These are phyloP conservation scores for Chiropotes sagulatus DNA, from an alignment of 2,797 vertebrate genomes.

Conservation along the genomic window DNA sequence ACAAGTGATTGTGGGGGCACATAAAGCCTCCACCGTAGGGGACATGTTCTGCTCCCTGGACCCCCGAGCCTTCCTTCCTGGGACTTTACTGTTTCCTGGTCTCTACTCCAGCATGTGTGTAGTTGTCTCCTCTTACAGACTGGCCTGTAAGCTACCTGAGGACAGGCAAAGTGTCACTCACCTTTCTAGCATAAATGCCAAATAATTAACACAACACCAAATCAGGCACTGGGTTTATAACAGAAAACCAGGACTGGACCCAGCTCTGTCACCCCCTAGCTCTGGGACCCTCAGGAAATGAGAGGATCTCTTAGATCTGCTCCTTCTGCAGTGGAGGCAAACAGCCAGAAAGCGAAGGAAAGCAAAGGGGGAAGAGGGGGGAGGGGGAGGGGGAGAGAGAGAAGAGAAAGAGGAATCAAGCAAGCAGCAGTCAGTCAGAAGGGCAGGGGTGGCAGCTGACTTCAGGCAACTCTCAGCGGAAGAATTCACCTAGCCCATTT, in stretches of 20 bases:
- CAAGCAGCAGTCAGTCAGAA: neutral
- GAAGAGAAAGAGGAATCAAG: neutral
- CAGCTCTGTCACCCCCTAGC: neutral
- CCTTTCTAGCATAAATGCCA: neutral
- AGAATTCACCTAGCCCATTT: neutral
- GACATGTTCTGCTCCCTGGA: neutral
- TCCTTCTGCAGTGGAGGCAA: neutral
- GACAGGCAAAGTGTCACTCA: neutral
- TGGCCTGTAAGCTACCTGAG: neutral
- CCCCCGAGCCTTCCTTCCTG: neutral
- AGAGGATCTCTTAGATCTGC: neutral
- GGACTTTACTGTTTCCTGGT: neutral
- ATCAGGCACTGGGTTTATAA: neutral
- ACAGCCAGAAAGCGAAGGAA: neutral
- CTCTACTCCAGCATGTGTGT: accelerated
- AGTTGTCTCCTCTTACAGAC: neutral
- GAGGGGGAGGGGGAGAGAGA: neutral
- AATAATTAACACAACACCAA: neutral
- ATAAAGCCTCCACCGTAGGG: neutral
- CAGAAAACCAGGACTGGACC: neutral
- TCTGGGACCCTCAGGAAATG: neutral
- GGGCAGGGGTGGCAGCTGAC: neutral
- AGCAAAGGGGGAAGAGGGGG: accelerated
- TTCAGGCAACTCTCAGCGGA: neutral
- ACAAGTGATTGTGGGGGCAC: neutral